These are phyloP conservation scores for Rhyacophila brunnea DNA, from an alignment of 1,140 invertebrate genomes.

Conservation along the genomic window DNA sequence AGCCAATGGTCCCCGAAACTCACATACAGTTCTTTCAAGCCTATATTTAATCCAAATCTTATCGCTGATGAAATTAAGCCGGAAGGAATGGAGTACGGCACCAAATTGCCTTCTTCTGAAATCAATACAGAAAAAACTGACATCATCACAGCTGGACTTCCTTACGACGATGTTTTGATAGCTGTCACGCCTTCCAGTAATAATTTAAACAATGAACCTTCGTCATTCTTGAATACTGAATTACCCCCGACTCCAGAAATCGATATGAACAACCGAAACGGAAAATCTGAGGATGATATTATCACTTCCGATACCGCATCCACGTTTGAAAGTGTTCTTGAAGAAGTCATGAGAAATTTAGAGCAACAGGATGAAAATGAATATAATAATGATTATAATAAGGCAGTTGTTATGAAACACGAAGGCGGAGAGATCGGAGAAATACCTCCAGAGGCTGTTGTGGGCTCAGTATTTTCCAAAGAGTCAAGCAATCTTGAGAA, in stretches of 20 bases:
- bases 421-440: constrained; percentile 54
- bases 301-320: constrained; percentile 44
- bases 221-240: constrained; percentile 22
- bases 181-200: constrained; percentile 51
- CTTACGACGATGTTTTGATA: constrained; percentile 49
- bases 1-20: constrained; percentile 66
- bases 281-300: constrained; percentile 44
- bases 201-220: constrained; percentile 33
- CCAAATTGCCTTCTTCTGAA: constrained; percentile 31
- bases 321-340: constrained; percentile 52
- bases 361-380: constrained; percentile 54
- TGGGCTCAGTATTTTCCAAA: constrained; percentile 1
- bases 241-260: constrained; percentile 25
- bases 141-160: constrained; percentile 51
- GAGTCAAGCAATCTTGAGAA: not conserved
- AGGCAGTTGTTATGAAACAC: constrained; percentile 50
- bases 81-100: constrained; percentile 36
- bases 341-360: constrained; percentile 55
- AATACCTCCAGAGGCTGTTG: constrained; percentile 41
- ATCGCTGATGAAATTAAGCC: constrained; percentile 45
- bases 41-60: constrained; percentile 53
- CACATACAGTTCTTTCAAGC: constrained; percentile 56
- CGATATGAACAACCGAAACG: constrained; percentile 47
- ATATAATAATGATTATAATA: constrained; percentile 48
- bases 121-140: constrained; percentile 40